Conservation (phyloP, 2,113 vertebrate species). For the Mustela nigripes region DNA sequence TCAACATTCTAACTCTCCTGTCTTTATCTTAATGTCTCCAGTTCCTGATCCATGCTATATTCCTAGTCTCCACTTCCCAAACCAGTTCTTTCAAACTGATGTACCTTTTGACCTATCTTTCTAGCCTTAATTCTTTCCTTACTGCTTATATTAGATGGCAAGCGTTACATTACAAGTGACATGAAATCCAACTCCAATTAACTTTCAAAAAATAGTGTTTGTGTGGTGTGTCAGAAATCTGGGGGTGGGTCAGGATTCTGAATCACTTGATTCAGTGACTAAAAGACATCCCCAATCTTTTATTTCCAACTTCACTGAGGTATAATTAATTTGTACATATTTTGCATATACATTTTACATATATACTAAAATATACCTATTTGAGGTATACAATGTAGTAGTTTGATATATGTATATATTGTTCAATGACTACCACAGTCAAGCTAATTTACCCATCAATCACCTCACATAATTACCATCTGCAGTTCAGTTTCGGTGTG, state of each 20-base stretch:
- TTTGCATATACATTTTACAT: background rate
- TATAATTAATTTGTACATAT: background rate
- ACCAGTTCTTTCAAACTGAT: background rate
- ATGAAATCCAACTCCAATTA: slow-evolving; percentile 24
- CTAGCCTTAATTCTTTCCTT: background rate
- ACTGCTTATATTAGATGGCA: background rate
- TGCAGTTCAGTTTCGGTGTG: background rate
- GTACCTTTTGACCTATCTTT: background rate
- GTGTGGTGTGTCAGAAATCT: background rate
- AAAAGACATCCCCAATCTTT: background rate
- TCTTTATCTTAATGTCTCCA: background rate
- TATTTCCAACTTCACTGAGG: background rate
- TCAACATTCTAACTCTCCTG: background rate
- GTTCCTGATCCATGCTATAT: background rate
- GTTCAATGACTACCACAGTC: background rate
- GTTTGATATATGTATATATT: background rate
- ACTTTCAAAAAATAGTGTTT: background rate
- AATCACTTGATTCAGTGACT: background rate
- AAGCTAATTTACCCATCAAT: background rate
- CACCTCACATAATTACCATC: background rate
- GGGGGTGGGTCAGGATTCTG: background rate
- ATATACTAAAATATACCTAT: background rate
- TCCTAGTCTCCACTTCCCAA: background rate
- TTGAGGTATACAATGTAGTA: background rate
- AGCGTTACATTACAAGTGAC: background rate